A percentile compares a stretch with the other conserved stretches of the same genome.
Conservation (phyloP, 1,140 invertebrate genomes). For the Ridgeia piscesae region DNA sequence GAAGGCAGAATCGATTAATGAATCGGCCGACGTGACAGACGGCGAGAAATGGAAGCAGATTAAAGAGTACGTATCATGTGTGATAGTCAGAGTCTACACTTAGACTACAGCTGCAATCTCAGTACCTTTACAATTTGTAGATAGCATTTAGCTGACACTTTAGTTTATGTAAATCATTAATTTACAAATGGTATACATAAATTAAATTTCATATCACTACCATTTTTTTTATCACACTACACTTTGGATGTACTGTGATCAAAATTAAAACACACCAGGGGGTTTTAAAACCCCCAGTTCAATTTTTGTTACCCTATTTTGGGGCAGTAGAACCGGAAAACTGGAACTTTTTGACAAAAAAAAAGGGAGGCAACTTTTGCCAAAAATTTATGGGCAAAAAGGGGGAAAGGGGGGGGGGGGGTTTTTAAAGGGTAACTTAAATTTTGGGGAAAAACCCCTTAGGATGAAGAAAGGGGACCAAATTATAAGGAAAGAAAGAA, state of each 20-base stretch:
- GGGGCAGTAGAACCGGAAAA: slow-evolving; percentile 88
- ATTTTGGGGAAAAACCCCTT: no score
- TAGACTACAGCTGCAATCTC: neutral
- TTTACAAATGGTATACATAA: neutral
- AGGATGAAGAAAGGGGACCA: no score
- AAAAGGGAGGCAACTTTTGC: slow-evolving; percentile 83
- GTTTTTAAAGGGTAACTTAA: no score
- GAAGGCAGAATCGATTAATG: slow-evolving; percentile 87
- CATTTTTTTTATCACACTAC: neutral
- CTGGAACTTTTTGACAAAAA: slow-evolving; percentile 72
- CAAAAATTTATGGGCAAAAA: no score
- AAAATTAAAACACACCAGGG: no score
- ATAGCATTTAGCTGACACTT: no score
- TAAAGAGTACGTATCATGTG: slow-evolving; percentile 69
- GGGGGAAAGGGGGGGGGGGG: no score
- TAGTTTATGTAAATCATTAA: no score
- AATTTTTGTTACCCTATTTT: slow-evolving; percentile 36
- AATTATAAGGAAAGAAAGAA: no score
- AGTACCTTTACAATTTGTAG: no score
- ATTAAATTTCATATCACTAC: neutral
- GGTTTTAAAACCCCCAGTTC: no score
- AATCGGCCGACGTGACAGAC: slow-evolving; percentile 85
- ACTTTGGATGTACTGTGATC: neutral
- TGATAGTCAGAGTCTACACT: neutral
- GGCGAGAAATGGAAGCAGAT: slow-evolving; percentile 90